Evolutionary conservation across 2,797 vertebrate genomes (phyloP).

Genomic region (Anolis apletophallus): DNA sequence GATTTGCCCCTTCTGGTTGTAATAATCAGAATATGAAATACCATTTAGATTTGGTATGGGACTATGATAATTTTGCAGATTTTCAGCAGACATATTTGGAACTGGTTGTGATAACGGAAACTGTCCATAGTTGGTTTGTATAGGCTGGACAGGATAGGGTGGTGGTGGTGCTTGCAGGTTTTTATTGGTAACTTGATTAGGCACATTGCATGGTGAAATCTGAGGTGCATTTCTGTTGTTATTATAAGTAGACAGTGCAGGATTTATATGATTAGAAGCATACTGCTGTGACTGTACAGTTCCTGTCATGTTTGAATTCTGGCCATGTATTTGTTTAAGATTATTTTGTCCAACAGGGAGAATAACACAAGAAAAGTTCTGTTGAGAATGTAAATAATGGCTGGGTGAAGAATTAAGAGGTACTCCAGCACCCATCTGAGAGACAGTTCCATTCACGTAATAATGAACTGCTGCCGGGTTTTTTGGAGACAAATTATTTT

Average conservation of each 20-base stretch:
- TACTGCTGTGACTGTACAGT: constrained; percentile 48
- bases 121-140: background rate
- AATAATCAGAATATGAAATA: constrained; percentile 49
- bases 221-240: constrained; percentile 49
- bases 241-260: constrained; percentile 46
- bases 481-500: constrained; percentile 31
- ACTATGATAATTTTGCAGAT: constrained; percentile 52
- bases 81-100: constrained; percentile 50
- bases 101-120: constrained; percentile 13
- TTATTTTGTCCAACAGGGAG: constrained; percentile 23
- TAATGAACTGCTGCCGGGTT: background rate
- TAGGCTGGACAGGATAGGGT: background rate
- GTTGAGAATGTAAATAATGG: constrained; percentile 52
- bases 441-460: constrained; percentile 23
- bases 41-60: constrained; percentile 43
- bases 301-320: constrained; percentile 44
- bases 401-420: constrained; percentile 41
- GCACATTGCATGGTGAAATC: no score
- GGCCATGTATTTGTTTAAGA: constrained; percentile 54
- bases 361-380: constrained; percentile 38
- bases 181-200: background rate
- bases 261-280: constrained; percentile 47
- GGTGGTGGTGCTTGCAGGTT: background rate
- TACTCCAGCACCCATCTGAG: constrained; percentile 2
- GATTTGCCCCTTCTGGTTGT: constrained; percentile 56